Evolutionary conservation across 1,140 invertebrate species (phyloP).

Genomic region (Hestina assimilis): DNA sequence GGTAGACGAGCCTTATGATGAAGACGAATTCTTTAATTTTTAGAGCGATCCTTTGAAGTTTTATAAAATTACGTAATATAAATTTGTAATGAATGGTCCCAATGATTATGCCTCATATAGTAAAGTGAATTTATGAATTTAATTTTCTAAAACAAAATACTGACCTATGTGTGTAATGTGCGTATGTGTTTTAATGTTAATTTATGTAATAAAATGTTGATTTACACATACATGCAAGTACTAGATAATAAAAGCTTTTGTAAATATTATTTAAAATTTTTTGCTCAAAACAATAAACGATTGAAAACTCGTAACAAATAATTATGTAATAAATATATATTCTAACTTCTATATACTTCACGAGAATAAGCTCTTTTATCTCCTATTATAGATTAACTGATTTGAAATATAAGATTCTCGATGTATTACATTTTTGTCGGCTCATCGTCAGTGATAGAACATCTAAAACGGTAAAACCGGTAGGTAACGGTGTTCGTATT

Average conservation of each 20-base stretch:
- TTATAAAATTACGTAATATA: no score
- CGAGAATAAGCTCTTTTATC: not conserved
- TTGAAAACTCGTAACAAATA: no score
- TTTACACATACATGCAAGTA: no score
- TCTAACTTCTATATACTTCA: not conserved
- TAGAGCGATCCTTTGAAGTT: slow-evolving; percentile 15
- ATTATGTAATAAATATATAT: not conserved
- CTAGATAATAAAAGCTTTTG: no score
- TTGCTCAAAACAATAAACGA: no score
- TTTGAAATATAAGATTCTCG: slow-evolving; percentile 7
- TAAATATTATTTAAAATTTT: no score
- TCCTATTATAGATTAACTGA: slow-evolving; percentile 5
- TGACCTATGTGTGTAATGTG: not conserved
- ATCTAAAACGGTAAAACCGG: slow-evolving; percentile 40
- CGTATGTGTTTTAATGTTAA: not conserved
- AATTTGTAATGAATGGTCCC: no score
- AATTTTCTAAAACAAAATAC: not conserved
- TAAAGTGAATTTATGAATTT: no score
- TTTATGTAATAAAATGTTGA: no score
- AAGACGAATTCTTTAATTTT: slow-evolving; percentile 75
- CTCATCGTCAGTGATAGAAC: slow-evolving; percentile 9
- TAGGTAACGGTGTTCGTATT: slow-evolving; percentile 39
- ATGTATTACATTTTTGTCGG: slow-evolving; percentile 9
- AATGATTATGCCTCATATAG: no score
- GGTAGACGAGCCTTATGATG: slow-evolving; percentile 47